A percentile compares a stretch with the other conserved stretches of the same genome.
phyloP scores from a whole-genome alignment of 2,797 vertebrate genomes.

The Euphonia xanthogaster region DNA sequence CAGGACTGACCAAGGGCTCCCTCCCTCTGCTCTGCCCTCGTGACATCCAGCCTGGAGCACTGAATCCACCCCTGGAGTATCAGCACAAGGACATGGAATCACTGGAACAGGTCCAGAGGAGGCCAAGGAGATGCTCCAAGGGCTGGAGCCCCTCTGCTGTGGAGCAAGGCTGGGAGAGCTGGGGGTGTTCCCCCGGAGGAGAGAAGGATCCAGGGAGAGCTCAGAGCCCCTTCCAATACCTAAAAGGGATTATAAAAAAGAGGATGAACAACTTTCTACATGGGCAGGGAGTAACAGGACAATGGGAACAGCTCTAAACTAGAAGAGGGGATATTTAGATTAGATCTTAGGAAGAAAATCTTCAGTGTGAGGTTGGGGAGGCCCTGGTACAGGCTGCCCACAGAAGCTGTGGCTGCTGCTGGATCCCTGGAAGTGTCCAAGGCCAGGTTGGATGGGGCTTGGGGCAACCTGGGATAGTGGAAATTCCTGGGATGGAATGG shows the following conservation, averaged over 20 bases:
- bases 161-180: neutral
- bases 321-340: neutral
- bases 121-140: fast-evolving
- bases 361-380: fast-evolving
- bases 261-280: neutral
- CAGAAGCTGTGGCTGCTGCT: neutral
- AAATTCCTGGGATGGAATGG: fast-evolving
- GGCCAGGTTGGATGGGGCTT: fast-evolving
- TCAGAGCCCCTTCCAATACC: neutral
- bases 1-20: neutral
- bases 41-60: neutral
- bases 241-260: neutral
- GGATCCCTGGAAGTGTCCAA: neutral
- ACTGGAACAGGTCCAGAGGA: neutral
- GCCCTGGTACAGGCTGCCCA: fast-evolving
- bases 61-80: neutral
- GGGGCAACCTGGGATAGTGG: fast-evolving
- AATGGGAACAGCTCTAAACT: neutral
- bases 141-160: neutral
- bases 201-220: neutral
- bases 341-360: neutral
- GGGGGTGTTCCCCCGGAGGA: neutral
- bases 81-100: neutral
- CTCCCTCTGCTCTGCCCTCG: neutral
- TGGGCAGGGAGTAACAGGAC: neutral